A percentile compares a stretch with the other conserved stretches of the same genome.
Conservation (phyloP, 1,140 invertebrate genomes). For the Lepidostoma basale region DNA sequence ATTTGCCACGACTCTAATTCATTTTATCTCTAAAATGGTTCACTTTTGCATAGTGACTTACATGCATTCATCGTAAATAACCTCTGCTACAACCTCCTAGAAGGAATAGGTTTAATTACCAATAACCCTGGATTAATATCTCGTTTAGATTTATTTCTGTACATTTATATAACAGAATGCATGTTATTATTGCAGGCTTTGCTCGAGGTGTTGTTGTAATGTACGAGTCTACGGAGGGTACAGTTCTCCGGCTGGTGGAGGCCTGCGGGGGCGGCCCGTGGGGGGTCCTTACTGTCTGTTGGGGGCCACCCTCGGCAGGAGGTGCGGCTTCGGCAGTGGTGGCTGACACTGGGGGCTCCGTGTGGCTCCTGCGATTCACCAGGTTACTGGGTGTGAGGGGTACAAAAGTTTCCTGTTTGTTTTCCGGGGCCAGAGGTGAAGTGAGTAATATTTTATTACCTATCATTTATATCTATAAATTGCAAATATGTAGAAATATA, state of each 20-base stretch:
- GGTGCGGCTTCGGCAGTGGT: conserved; percentile 71
- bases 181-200: conserved; percentile 53
- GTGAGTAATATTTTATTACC: too few species aligned
- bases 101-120: too few species aligned
- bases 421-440: conserved; percentile 90
- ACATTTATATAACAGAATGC: too few species aligned
- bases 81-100: too few species aligned
- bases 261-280: conserved; percentile 88
- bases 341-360: conserved; percentile 95
- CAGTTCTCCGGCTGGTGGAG: conserved; percentile 79
- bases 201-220: conserved; percentile 87
- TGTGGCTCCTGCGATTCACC: conserved; percentile 93
- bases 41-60: too few species aligned
- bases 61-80: too few species aligned
- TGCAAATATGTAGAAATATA: too few species aligned
- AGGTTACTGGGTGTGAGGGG: conserved; percentile 86
- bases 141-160: too few species aligned
- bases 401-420: conserved; percentile 87
- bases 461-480: too few species aligned
- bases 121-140: too few species aligned
- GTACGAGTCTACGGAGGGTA: conserved; percentile 78
- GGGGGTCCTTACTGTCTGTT: conserved; percentile 87
- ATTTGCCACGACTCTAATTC: too few species aligned
- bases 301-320: conserved; percentile 56
- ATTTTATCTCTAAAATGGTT: too few species aligned